These are phyloP conservation scores for Monochamus saltuarius DNA, from an alignment of 1,140 invertebrate genomes.

Conservation along the genomic window DNA sequence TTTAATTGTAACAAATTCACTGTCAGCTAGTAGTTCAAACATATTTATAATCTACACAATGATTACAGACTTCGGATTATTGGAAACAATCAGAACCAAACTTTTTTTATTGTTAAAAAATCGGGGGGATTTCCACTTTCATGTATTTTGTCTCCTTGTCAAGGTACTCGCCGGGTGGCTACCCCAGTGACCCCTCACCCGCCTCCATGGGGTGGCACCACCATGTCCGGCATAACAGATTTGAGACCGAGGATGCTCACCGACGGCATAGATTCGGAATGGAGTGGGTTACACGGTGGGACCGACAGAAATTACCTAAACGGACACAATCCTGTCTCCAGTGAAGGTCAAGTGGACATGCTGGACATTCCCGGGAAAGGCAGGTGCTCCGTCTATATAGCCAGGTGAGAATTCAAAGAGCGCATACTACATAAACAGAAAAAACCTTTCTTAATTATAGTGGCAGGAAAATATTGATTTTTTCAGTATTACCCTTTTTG, in stretches of 20 bases:
- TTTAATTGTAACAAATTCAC: too few relatives aligned
- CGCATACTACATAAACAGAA: too few relatives aligned
- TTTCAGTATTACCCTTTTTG: too few relatives aligned
- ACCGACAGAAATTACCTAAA: slow-evolving; percentile 56
- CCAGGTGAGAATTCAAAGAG: slow-evolving; percentile 54
- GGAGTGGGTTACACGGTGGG: slow-evolving; percentile 58
- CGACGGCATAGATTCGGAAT: slow-evolving; percentile 62
- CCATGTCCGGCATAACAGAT: slow-evolving; percentile 41
- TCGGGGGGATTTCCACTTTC: slow-evolving; percentile 3
- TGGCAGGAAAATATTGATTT: too few relatives aligned
- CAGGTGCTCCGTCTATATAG: slow-evolving; percentile 89
- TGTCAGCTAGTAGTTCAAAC: too few relatives aligned
- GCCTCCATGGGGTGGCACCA: slow-evolving; percentile 59
- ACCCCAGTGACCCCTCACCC: slow-evolving; percentile 64
- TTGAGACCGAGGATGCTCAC: slow-evolving; percentile 45
- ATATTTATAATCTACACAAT: too few relatives aligned
- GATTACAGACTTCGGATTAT: too few relatives aligned
- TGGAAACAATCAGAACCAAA: too few relatives aligned
- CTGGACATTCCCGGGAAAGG: slow-evolving; percentile 91
- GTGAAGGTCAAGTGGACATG: slow-evolving; percentile 79
- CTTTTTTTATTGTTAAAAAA: slow-evolving; percentile 2
- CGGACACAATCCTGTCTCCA: slow-evolving; percentile 48
- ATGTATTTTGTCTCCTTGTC: slow-evolving; percentile 1
- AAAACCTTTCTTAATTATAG: too few relatives aligned
- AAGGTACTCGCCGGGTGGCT: slow-evolving; percentile 57